Conservation (phyloP, 2,888 invertebrate genomes). For the Drosophila macrospina region DNA sequence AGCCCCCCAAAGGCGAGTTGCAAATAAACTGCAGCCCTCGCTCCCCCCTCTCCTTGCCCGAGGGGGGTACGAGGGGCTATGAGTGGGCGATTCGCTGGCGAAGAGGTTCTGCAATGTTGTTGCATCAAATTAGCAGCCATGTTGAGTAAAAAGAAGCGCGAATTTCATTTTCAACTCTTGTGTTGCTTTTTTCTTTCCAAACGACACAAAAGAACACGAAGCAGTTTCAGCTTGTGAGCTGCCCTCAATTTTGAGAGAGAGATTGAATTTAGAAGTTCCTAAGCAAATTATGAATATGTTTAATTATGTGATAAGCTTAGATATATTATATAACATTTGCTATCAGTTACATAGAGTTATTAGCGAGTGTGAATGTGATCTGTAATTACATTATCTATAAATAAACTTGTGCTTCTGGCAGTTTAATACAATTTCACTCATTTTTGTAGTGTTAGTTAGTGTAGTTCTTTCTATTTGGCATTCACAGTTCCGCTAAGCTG, state of each 20-base stretch:
- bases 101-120: conserved; percentile 67
- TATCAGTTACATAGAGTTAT: too few relatives aligned
- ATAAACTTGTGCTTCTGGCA: too few relatives aligned
- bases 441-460: too few relatives aligned
- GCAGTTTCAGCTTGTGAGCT: conserved; percentile 30
- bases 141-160: conserved; percentile 68
- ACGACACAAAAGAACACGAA: conserved; percentile 37
- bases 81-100: not conserved
- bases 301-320: too few relatives aligned
- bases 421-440: too few relatives aligned
- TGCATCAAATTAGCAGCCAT: conserved; percentile 76
- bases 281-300: too few relatives aligned
- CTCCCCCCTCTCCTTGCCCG: not conserved
- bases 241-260: not conserved
- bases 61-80: not conserved
- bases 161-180: conserved; percentile 45
- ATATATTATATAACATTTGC: too few relatives aligned
- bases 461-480: too few relatives aligned
- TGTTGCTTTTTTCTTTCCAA: conserved; percentile 33
- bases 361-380: too few relatives aligned
- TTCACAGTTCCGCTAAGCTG: conserved; percentile 22
- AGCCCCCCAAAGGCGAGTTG: conserved; percentile 70
- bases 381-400: too few relatives aligned
- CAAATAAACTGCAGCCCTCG: conserved; percentile 66
- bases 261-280: too few relatives aligned